Conservation (phyloP, 2,797 vertebrate genomes). For the Hirundo rustica region DNA sequence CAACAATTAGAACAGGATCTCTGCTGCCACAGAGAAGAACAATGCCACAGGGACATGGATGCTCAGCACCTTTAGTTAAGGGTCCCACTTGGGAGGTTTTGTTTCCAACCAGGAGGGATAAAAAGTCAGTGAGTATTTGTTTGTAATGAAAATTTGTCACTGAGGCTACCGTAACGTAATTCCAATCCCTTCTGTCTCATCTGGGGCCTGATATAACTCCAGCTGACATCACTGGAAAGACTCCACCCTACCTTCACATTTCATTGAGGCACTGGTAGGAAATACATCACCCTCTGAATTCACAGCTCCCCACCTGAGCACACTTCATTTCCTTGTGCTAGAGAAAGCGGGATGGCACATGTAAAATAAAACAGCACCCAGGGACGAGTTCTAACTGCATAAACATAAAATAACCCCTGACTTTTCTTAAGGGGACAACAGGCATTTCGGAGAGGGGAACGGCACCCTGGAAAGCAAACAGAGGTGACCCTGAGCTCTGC, state of each 20-base stretch:
- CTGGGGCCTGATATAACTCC: neutral
- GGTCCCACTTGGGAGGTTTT: neutral
- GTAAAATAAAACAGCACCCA: neutral
- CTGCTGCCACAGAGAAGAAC: neutral
- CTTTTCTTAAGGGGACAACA: neutral
- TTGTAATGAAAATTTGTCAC: neutral
- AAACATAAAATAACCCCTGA: neutral
- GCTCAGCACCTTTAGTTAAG: neutral
- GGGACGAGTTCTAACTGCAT: neutral
- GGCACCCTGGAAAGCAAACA: neutral
- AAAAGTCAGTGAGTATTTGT: neutral
- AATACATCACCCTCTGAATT: neutral
- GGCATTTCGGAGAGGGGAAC: neutral
- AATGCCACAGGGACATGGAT: accelerated
- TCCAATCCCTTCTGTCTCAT: neutral
- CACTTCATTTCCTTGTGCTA: neutral
- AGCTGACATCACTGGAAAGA: neutral
- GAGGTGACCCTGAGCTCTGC: neutral
- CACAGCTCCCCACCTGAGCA: neutral
- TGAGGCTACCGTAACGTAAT: neutral
- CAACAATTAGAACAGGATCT: neutral
- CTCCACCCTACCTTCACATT: neutral
- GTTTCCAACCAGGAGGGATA: neutral
- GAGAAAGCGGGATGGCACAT: neutral
- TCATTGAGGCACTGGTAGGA: neutral